A percentile compares a stretch with the other conserved stretches of the same genome.
Evolutionary conservation across 2,797 vertebrate genomes (phyloP).

Genomic region (Acipenser transmontanus): DNA sequence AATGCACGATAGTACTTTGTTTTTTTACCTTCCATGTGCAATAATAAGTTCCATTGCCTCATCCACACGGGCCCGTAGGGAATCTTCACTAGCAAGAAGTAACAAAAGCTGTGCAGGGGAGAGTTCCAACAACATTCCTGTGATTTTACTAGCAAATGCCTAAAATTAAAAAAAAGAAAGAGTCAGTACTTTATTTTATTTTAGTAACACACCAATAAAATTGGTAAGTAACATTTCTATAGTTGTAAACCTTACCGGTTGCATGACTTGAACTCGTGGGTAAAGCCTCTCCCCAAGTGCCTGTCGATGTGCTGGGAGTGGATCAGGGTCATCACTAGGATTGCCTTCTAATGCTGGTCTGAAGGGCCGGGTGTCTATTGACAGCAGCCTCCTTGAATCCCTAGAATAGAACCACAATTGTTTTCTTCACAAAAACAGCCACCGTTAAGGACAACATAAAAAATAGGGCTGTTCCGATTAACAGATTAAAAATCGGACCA

Average conservation of each 20-base stretch:
- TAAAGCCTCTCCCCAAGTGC: slow-evolving; percentile 94
- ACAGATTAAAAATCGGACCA: too few species aligned
- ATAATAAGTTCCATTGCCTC: slow-evolving; percentile 99
- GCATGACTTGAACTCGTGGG: slow-evolving; percentile 95
- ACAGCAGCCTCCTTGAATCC: slow-evolving; percentile 94
- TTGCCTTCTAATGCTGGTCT: slow-evolving; percentile 94
- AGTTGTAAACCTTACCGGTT: slow-evolving; percentile 70
- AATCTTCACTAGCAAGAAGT: slow-evolving; percentile 94
- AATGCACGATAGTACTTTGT: too few species aligned
- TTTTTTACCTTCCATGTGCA: slow-evolving; percentile 87
- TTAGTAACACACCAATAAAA: too few species aligned
- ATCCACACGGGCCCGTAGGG: slow-evolving; percentile 90
- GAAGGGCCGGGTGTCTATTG: slow-evolving; percentile 93
- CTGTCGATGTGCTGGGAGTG: slow-evolving; percentile 94
- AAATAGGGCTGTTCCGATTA: too few species aligned
- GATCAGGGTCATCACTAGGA: slow-evolving; percentile 92
- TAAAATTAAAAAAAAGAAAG: slow-evolving; percentile 32
- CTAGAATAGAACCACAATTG: slow-evolving; percentile 41
- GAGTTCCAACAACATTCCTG: slow-evolving; percentile 93
- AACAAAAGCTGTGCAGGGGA: slow-evolving; percentile 94
- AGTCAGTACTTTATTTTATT: too few species aligned
- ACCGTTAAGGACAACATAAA: background rate
- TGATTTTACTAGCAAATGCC: slow-evolving; percentile 98
- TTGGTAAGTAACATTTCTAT: too few species aligned
- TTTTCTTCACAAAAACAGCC: background rate